These are phyloP conservation scores for Drosophila triauraria DNA, from an alignment of 1,140 invertebrate species.

Conservation along the genomic window DNA sequence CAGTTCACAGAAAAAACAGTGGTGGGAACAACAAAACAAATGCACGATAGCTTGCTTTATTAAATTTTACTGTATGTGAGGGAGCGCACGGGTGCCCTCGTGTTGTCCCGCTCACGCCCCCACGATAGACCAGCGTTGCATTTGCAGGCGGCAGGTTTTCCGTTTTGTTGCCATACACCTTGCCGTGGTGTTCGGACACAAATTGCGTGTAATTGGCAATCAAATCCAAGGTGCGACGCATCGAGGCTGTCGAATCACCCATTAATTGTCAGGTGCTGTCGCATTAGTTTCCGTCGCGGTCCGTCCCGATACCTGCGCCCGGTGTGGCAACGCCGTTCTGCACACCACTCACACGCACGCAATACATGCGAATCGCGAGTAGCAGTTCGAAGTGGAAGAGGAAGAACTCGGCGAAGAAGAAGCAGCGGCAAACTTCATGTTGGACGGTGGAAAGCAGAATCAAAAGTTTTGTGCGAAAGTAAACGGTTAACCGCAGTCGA, in stretches of 20 bases:
- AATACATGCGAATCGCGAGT: constrained; percentile 71
- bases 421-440: constrained; percentile 77
- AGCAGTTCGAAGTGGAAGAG: constrained; percentile 50
- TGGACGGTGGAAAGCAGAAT: constrained; percentile 56
- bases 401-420: constrained; percentile 64
- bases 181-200: neutral
- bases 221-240: neutral
- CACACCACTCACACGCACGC: constrained; percentile 54
- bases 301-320: constrained; percentile 35
- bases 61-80: constrained; percentile 36
- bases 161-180: constrained; percentile 41
- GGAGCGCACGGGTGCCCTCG: constrained; percentile 30
- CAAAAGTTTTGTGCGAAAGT: constrained; percentile 44
- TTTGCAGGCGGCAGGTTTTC: constrained; percentile 61
- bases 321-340: constrained; percentile 62
- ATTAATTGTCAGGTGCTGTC: constrained; percentile 34
- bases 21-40: constrained; percentile 7
- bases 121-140: constrained; percentile 44
- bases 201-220: constrained; percentile 32
- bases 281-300: constrained; percentile 5
- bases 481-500: constrained; percentile 16
- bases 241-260: constrained; percentile 1
- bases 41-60: constrained; percentile 45
- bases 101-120: constrained; percentile 54
- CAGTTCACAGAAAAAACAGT: constrained; percentile 2